These are phyloP conservation scores for Marronus borbonicus DNA, from an alignment of 2,888 invertebrate species.

Conservation along the genomic window DNA sequence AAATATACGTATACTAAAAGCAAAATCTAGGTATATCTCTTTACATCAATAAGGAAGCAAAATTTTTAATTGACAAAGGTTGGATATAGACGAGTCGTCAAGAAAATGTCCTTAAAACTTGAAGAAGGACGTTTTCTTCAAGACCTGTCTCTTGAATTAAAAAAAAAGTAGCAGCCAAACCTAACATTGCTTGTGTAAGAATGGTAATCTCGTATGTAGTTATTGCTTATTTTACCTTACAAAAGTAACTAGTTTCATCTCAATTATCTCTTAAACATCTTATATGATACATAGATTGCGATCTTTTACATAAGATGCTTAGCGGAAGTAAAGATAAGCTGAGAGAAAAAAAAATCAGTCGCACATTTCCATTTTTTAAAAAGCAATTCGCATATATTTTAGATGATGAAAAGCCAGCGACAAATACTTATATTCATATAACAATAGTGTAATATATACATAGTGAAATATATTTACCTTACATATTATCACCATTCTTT, in stretches of 20 bases:
- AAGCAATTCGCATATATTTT: no score
- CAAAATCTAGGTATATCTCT: constrained; percentile 53
- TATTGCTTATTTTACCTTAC: constrained; percentile 63
- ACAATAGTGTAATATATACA: no score
- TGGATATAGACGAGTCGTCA: no score
- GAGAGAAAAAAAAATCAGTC: neutral
- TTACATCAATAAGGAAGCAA: constrained; percentile 59
- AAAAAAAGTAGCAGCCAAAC: no score
- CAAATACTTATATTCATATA: no score
- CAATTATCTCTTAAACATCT: no score
- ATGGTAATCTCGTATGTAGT: constrained; percentile 65
- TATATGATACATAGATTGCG: neutral
- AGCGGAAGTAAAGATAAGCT: neutral
- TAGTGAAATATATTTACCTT: no score
- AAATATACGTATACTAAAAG: constrained; percentile 64
- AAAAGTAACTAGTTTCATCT: neutral
- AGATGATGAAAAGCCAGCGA: no score
- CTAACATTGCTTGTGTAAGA: constrained; percentile 65
- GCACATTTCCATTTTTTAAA: neutral
- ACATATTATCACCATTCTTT: no score
- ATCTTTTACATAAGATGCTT: neutral
- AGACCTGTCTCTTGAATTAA: no score
- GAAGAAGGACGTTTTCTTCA: no score
- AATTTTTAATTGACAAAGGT: constrained; percentile 56
- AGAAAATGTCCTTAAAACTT: no score